Percentiles rank a stretch among this genome's conserved stretches.
These are phyloP conservation scores for Zosterops pallidus DNA, from an alignment of 2,113 vertebrate genomes.

Conservation along the genomic window DNA sequence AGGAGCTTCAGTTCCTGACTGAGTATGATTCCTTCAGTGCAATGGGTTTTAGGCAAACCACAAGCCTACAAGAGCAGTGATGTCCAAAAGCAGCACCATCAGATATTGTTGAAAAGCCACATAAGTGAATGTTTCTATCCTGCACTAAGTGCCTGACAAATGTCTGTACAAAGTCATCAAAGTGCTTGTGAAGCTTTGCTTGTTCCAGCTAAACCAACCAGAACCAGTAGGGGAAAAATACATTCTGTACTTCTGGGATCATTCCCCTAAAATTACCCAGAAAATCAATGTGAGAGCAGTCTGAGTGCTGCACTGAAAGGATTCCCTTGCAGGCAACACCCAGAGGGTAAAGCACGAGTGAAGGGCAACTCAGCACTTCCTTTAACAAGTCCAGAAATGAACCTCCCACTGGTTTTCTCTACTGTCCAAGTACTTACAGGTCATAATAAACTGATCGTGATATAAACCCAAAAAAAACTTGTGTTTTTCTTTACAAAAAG, in stretches of 20 bases:
- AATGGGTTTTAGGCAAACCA: not conserved
- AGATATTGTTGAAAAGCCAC: not conserved
- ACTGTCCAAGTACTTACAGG: not conserved
- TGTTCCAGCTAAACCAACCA: not conserved
- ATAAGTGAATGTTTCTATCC: not conserved
- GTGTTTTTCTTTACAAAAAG: not conserved
- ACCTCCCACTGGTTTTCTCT: not conserved
- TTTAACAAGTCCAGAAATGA: not conserved
- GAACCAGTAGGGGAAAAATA: not conserved
- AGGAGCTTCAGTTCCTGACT: not conserved
- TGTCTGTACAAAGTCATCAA: not conserved
- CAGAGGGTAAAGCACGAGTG: not conserved
- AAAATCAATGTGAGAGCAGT: not conserved
- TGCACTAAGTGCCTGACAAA: not conserved
- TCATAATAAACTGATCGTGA: not conserved
- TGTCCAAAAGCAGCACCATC: not conserved
- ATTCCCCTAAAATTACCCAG: not conserved
- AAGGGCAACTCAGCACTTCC: not conserved
- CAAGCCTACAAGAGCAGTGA: not conserved
- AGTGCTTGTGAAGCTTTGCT: not conserved
- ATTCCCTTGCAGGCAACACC: not conserved
- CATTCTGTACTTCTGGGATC: not conserved
- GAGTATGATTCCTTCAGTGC: not conserved
- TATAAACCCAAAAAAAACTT: not conserved
- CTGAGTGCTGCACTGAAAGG: not conserved